Base-by-base conservation (phyloP, 2,888 invertebrate species). In the Macrosoma leucophasiata region DNA sequence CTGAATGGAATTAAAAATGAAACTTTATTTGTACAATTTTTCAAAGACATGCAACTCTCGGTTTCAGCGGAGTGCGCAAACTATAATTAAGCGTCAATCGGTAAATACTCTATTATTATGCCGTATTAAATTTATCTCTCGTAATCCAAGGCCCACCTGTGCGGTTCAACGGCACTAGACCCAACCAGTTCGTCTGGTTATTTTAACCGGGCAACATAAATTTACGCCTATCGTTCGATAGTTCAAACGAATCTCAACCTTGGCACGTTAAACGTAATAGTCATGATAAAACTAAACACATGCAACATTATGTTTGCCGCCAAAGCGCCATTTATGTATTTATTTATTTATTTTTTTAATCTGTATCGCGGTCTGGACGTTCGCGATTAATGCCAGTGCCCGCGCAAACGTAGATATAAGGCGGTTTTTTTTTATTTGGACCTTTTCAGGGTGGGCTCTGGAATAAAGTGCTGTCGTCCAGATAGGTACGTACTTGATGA, bases 101-200 rank as follows among this genome's bases (percentile, higher is more conserved):
- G 50, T 58, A 52, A 59, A 51, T 42, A 60, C 60, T 65, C 64
- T 73, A 72, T 73, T 75, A 79, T 77, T 75, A 77, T 59, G 61
- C 60, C 57, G 65, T 72, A 78, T 76, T 77, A 70, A 71, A 71
- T 74, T 68, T 74, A 78, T 78, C 68, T 75, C 66, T 70, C 72
- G 68, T 77, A 72, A 74, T 73, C 72, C 79, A 78, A 75, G 73
- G 77, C 71, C 77, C 77, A 72, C 73, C 74, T 72, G 73, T 65
- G 65, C 67, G 68, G 79, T 81, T 81, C 79, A 81, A 70, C 76
- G 78, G 68, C 75, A 71, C 76, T 76, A 73, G 55, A 57, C 58
- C 56, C 60, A 62, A 76, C 79, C 76, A 68, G 78, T 76, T 56
- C 50, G 65, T 70, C 79, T 74, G 72, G 78, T 78, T 72, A 70